phyloP scores from a whole-genome alignment of 2,113 vertebrate genomes.

The Ceyx melanurus region DNA sequence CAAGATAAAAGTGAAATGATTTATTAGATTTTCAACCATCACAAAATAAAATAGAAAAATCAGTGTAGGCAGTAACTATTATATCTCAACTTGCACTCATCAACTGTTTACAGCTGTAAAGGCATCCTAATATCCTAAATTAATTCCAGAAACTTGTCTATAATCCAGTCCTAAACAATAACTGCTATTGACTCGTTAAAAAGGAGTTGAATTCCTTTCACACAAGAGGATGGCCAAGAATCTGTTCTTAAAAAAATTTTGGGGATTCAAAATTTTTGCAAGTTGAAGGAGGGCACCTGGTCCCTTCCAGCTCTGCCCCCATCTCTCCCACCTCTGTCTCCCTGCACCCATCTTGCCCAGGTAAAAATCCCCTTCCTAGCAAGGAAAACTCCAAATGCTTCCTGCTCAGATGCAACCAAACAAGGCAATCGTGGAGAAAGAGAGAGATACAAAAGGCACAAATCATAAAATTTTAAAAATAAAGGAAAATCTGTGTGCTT shows the following conservation, averaged over 20 bases:
- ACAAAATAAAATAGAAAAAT: conserved; percentile 67
- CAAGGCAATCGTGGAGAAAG: background rate
- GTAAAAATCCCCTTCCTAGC: background rate
- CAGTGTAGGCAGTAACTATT: conserved; percentile 54
- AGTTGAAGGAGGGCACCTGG: conserved; percentile 71
- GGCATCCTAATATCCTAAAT: conserved; percentile 66
- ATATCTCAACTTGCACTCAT: conserved; percentile 58
- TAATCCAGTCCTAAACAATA: conserved; percentile 72
- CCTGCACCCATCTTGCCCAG: background rate
- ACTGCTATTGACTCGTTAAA: conserved; percentile 76
- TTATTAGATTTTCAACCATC: conserved; percentile 69
- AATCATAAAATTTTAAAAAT: background rate
- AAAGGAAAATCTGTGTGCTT: background rate
- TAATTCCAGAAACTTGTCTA: conserved; percentile 80
- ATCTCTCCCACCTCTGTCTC: background rate
- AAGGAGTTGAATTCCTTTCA: conserved; percentile 78
- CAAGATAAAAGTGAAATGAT: conserved; percentile 70
- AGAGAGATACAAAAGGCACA: background rate
- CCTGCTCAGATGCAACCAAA: background rate
- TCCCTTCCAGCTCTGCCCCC: conserved; percentile 76
- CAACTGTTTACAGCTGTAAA: conserved; percentile 75
- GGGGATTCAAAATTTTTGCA: conserved; percentile 80
- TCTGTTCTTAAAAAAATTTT: background rate
- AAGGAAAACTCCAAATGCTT: background rate
- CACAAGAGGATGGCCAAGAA: conserved; percentile 71